Evolutionary conservation across 2,888 invertebrate genomes (phyloP), one percentile per base, ranked within the genome.

Genomic region (Himalopsyche anomala): DNA sequence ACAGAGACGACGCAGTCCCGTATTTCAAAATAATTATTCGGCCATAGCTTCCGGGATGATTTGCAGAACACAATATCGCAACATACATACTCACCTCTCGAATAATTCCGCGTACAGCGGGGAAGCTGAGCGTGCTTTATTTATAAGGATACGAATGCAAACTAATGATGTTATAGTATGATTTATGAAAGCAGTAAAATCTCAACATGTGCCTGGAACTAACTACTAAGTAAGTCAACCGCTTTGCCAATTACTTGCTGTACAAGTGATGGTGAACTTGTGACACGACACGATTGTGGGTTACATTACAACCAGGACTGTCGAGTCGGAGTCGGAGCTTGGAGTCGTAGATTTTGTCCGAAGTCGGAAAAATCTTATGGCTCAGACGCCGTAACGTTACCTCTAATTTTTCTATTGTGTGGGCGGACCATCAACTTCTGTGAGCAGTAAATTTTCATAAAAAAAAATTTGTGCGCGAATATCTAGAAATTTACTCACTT

Each of bases 221-320:
- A 62, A 28, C 81, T 45, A 51, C 42, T 54, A 51, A 45, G 81
- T 51, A 51, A 51, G 51, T 28, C 54, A 51, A 36, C 82, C 55
- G 28, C 28, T 83, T 40, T 8, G 40, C 83, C 69, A 62, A 83
- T 83, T 56, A 83, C 28, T 69, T 83, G 12, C 15, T 51, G 3
- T 42, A 42, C 42, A 28, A 28, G 28, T 28, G 28, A 28, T 28
- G 28, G 28, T 2, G 28, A 28, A 28, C 28, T 28, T 28, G 28
- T 28, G 28, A 28, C 28, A 28, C 28, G 28, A 0, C 28, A 28
- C 28, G 28, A 28, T 28, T 28, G 2, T 28, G 28, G 28, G 28
- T 28, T 28, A 28, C 28, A 28, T 28, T 28, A 28, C 28, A 28
- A 28, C 28, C 2, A 28, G 28, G 28, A 2, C 28, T 28, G 28